phyloP scores from a whole-genome alignment of 2,888 invertebrate species.

The Xestia rhomboidea region DNA sequence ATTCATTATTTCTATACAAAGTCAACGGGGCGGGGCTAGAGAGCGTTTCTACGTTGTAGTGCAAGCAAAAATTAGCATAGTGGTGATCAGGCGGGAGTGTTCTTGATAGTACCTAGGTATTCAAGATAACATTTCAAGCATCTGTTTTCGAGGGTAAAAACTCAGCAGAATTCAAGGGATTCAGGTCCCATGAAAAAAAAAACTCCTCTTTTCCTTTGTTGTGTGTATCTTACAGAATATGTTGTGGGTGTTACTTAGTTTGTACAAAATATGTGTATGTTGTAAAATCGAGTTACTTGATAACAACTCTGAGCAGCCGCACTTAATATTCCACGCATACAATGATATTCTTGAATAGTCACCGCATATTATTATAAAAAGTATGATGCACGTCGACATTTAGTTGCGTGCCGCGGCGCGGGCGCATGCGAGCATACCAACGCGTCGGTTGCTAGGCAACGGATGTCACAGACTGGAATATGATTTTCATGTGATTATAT shows the following conservation, averaged over 20 bases:
- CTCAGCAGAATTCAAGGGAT: not conserved
- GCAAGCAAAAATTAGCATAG: no score
- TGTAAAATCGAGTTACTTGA: not conserved
- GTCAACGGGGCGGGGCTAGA: no score
- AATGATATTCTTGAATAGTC: constrained; percentile 56
- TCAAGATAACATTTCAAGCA: not conserved
- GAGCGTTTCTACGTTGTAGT: no score
- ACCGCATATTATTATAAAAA: constrained; percentile 62
- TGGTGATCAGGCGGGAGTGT: no score
- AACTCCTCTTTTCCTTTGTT: not conserved
- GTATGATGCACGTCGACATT: constrained; percentile 64
- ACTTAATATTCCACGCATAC: constrained; percentile 58
- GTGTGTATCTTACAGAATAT: not conserved
- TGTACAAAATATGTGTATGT: not conserved
- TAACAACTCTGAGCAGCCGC: not conserved
- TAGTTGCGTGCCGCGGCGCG: constrained; percentile 60
- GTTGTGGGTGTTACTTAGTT: not conserved
- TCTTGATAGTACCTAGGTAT: no score
- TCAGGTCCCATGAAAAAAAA: not conserved
- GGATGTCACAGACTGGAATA: constrained; percentile 53
- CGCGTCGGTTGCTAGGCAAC: constrained; percentile 60
- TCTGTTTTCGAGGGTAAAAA: not conserved
- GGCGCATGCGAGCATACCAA: constrained; percentile 61
- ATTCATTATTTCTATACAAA: no score
- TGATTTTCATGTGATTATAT: constrained; percentile 41